phyloP scores from a whole-genome alignment of 1,140 invertebrate genomes.

The Bombus vancouverensis region DNA sequence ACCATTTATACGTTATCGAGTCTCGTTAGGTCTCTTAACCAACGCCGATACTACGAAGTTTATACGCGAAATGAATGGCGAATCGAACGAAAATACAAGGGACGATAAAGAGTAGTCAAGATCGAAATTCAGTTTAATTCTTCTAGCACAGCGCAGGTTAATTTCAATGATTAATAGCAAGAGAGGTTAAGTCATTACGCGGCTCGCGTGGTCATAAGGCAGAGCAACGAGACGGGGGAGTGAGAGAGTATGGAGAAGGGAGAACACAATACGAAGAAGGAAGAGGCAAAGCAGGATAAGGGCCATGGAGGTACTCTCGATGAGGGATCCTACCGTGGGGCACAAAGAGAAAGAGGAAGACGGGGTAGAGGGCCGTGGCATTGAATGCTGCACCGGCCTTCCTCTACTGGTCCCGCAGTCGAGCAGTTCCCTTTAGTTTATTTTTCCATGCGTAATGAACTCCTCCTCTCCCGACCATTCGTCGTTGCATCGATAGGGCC shows the following conservation, averaged over 20 bases:
- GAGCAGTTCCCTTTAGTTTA: slow-evolving; percentile 71
- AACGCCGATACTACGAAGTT: too few relatives aligned
- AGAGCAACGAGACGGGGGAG: slow-evolving; percentile 31
- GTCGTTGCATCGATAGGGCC: slow-evolving; percentile 69
- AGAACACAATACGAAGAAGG: slow-evolving; percentile 43
- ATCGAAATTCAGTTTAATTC: neutral
- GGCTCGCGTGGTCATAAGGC: neutral
- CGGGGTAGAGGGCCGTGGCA: slow-evolving; percentile 55
- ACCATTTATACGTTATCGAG: too few relatives aligned
- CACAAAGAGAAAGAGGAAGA: slow-evolving; percentile 3
- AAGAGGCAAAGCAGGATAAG: slow-evolving; percentile 58
- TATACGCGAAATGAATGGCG: too few relatives aligned
- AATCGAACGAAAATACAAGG: too few relatives aligned
- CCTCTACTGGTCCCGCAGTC: slow-evolving; percentile 53
- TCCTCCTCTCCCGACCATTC: slow-evolving; percentile 53
- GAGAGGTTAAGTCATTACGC: neutral
- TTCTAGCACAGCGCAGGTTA: neutral
- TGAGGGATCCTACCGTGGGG: slow-evolving; percentile 57
- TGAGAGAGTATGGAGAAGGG: slow-evolving; percentile 35
- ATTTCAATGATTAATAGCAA: neutral
- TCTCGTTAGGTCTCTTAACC: too few relatives aligned
- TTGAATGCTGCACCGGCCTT: slow-evolving; percentile 61
- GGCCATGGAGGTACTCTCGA: slow-evolving; percentile 74
- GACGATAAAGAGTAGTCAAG: too few relatives aligned
- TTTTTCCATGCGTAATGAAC: slow-evolving; percentile 75